Base-by-base conservation (phyloP, 2,888 invertebrate genomes). In the Xylota sylvarum region DNA sequence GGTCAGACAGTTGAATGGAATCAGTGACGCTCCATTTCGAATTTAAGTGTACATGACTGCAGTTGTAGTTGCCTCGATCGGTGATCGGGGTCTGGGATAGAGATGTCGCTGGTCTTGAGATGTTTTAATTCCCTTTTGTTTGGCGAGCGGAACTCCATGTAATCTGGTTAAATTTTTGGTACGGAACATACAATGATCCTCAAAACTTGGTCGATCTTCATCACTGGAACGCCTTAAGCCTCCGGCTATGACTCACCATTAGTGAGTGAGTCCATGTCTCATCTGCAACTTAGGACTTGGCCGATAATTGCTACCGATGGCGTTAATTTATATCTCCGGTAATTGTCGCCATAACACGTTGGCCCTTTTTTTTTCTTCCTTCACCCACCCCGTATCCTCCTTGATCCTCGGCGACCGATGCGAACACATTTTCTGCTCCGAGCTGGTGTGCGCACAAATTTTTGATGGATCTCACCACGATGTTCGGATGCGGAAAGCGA, bases 321-420 rank as follows among this genome's bases (percentile, higher is more conserved):
- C 50, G 67, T 58, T 77, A 67, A 77, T 77, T 67, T 77, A 77
- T 67, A 17, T 56, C 27, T 27, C 46, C 27, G 58, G 67, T 77
- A 77, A 77, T 65, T 65, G 65, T 77, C 58, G 56, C 67, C 76
- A 30, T 48, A 48, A 76, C 76, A 76, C 32, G 43, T 65, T 56
- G 43, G 40, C n/a, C 62, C 14, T n/a, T 62, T 46, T n/a, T 5
- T n/a, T 32, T 27, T 4, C 3, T 23, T 23, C 10, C 37, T 10
- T 37, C 3, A 14, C 58, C 32, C 17, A 10, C 32, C 12, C 35
- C 58, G 9, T 1, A 7, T 32, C 14, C 17, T 4, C 4, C 14
- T 3, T 37, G 6, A 12, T 40, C 27, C 35, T 35, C 48, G 27
- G 27, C n/a, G 5, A 14, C 10, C 23, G 23, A 23, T 23, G 23